These are phyloP conservation scores for Junonia oenone DNA, from an alignment of 2,888 invertebrate genomes.

Conservation along the genomic window DNA sequence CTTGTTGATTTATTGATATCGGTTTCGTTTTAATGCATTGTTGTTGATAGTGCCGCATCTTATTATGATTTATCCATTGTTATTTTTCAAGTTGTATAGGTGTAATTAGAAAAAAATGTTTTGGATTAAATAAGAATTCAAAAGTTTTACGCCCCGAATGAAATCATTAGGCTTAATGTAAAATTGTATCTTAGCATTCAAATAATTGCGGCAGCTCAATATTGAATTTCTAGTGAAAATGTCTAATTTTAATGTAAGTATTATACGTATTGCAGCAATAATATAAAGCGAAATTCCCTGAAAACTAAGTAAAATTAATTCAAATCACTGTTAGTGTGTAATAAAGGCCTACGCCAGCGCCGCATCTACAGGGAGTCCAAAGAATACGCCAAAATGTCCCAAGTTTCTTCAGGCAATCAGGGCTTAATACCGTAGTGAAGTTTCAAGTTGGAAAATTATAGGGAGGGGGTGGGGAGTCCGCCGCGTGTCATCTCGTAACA, in stretches of 20 bases:
- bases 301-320: slow-evolving; percentile 62
- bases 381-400: slow-evolving; percentile 78
- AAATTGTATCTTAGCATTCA: no score
- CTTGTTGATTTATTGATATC: not conserved
- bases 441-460: slow-evolving; percentile 79
- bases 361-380: slow-evolving; percentile 73
- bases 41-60: no score
- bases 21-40: no score
- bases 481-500: slow-evolving; percentile 80
- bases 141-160: no score
- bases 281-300: slow-evolving; percentile 28
- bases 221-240: not conserved
- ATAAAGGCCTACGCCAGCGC: slow-evolving; percentile 71
- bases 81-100: no score
- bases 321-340: slow-evolving; percentile 67
- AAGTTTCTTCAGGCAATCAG: slow-evolving; percentile 79
- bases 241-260: not conserved
- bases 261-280: slow-evolving; percentile 3
- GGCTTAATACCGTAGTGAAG: slow-evolving; percentile 79
- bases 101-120: no score
- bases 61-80: no score
- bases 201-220: no score
- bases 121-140: no score
- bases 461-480: slow-evolving; percentile 60
- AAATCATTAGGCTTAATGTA: no score